Percentiles rank a stretch among this genome's conserved stretches.
Conservation (phyloP, 2,797 vertebrate genomes). For the Nannoperca obscura region DNA sequence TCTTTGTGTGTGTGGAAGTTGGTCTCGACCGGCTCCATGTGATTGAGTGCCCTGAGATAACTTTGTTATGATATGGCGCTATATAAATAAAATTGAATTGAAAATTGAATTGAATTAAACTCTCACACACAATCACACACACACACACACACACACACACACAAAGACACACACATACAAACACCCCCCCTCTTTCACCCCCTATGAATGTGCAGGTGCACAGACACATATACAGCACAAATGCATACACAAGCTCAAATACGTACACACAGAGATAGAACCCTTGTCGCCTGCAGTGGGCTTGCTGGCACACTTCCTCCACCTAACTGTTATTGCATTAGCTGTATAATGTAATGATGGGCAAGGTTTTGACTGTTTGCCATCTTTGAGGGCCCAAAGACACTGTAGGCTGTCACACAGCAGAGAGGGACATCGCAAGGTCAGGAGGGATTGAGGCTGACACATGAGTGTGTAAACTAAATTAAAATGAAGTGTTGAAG, state of each 20-base stretch:
- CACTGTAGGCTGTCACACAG: slow-evolving; percentile 47
- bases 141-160: slow-evolving; percentile 15
- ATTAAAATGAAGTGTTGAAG: slow-evolving; percentile 48
- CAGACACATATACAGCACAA: slow-evolving; percentile 44
- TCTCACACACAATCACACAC: slow-evolving; percentile 31
- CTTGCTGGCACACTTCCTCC: slow-evolving; percentile 60
- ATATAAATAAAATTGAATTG: too few relatives aligned
- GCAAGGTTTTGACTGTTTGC: slow-evolving; percentile 65
- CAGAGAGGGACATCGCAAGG: slow-evolving; percentile 42
- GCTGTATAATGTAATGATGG: slow-evolving; percentile 59
- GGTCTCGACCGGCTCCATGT: too few relatives aligned
- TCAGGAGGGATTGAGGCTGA: slow-evolving; percentile 50
- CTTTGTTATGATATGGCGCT: too few relatives aligned
- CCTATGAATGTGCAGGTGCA: slow-evolving; percentile 60
- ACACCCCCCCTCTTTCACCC: slow-evolving; percentile 8
- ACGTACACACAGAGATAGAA: slow-evolving; percentile 31
- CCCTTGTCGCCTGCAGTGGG: slow-evolving; percentile 63
- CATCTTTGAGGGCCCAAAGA: slow-evolving; percentile 58
- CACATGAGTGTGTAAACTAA: slow-evolving; percentile 47
- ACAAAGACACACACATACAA: slow-evolving; percentile 26
- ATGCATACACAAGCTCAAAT: slow-evolving; percentile 39
- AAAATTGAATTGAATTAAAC: too few relatives aligned
- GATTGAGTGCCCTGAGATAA: too few relatives aligned
- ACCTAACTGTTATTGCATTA: slow-evolving; percentile 68
- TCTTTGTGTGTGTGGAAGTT: too few relatives aligned